Conservation (phyloP, 2,113 vertebrate genomes). For the Clarias magur region DNA sequence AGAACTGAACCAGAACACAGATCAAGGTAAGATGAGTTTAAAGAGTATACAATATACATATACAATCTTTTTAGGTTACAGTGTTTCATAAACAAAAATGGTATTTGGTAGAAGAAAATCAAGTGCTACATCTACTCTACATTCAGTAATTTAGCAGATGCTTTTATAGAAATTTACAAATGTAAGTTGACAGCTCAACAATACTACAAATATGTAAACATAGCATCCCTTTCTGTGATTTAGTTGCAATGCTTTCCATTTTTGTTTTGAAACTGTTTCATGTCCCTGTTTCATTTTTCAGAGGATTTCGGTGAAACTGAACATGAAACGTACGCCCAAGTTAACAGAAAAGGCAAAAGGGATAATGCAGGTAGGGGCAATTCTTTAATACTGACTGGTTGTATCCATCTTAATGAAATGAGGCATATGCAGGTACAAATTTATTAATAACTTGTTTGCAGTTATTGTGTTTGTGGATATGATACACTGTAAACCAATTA, state of each 20-base stretch:
- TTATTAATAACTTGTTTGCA: not conserved
- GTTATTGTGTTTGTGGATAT: not conserved
- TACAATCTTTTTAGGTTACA: not conserved
- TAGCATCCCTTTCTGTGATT: not conserved
- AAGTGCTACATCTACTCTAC: not conserved
- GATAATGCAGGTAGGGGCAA: not conserved
- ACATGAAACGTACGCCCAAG: constrained; percentile 15
- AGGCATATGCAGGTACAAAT: not conserved
- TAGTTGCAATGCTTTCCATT: not conserved
- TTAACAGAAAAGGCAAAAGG: not conserved
- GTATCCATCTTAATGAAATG: not conserved
- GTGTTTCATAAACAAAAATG: not conserved
- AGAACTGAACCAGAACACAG: not conserved
- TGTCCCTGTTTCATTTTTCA: not conserved
- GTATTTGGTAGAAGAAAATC: not conserved
- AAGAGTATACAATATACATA: not conserved
- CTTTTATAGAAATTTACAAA: not conserved
- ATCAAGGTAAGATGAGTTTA: not conserved
- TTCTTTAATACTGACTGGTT: not conserved
- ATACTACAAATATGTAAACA: not conserved
- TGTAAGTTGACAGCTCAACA: not conserved
- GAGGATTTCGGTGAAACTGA: not conserved
- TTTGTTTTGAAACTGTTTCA: not conserved
- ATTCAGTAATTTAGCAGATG: not conserved
- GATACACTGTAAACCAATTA: not conserved